Evolutionary conservation across 2,113 vertebrate species (phyloP).

Genomic region (Python bivittatus): DNA sequence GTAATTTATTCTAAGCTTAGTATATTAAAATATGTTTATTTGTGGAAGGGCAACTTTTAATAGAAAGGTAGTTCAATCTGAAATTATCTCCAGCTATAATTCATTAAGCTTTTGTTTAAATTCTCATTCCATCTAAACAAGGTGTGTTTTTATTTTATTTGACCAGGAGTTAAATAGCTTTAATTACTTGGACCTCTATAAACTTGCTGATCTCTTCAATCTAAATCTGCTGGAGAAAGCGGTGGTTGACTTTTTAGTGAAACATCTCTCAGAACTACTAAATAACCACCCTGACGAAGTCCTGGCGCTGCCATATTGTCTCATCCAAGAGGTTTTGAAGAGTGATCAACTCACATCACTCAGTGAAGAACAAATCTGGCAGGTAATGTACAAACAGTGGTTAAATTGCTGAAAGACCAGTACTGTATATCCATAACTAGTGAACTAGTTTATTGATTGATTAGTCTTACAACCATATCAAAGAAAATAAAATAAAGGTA

Average conservation of each 20-base stretch:
- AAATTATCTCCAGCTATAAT: slow-evolving; percentile 28
- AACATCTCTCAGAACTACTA: slow-evolving; percentile 92
- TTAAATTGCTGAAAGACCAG: slow-evolving; percentile 42
- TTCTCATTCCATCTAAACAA: slow-evolving; percentile 53
- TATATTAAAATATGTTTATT: not conserved
- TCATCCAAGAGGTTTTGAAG: slow-evolving; percentile 94
- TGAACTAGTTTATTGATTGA: not conserved
- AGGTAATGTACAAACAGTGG: slow-evolving; percentile 77
- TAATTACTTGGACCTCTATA: slow-evolving; percentile 98
- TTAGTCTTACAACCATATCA: not conserved
- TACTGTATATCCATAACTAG: slow-evolving; percentile 18
- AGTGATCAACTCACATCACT: slow-evolving; percentile 95
- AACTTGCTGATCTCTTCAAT: slow-evolving; percentile 96
- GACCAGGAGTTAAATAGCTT: slow-evolving; percentile 92
- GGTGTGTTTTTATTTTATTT: slow-evolving; percentile 58
- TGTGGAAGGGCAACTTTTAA: not conserved
- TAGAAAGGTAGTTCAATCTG: not conserved
- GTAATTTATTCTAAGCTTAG: not conserved
- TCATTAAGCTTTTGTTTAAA: slow-evolving; percentile 2
- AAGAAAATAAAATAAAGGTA: not conserved
- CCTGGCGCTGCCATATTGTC: slow-evolving; percentile 88
- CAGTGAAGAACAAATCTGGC: slow-evolving; percentile 96
- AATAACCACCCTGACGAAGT: slow-evolving; percentile 88
- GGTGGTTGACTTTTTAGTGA: slow-evolving; percentile 93
- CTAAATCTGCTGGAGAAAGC: slow-evolving; percentile 93